Evolutionary conservation across 2,797 vertebrate genomes (phyloP), one percentile per base, ranked within the genome.

Genomic region (Synanceia verrucosa): DNA sequence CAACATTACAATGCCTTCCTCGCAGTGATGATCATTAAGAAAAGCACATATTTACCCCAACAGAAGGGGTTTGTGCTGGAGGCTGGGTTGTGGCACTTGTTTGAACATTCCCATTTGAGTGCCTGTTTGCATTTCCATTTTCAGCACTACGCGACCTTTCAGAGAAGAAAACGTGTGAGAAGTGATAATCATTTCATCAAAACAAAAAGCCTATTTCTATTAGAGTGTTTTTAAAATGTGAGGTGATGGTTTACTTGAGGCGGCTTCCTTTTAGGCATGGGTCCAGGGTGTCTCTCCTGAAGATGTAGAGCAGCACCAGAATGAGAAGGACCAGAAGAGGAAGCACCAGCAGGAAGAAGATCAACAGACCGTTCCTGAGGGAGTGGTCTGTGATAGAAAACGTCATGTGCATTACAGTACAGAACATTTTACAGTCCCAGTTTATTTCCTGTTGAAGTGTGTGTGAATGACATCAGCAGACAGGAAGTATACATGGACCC

Each of bases 281-380:
- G 1, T 89, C 67, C 21, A 94, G 33, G 6, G 88, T 48, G 8
- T 93, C 86, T 62, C 90, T 94, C 61, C 65, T 95, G 75, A 90
- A 94, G 34, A 95, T 0, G 57, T 90, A 94, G 6, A 96, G 94
- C 13, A 94, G 82, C 11, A 73, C 88, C 13, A 96, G 56, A 36
- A 92, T 52, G 37, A 90, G 7, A 28, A 90, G 2, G 9, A 92
- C 75, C 74, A 91, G 48, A 12, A 95, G 0, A 21, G 96, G 96
- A 43, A 97, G 52, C 78, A 96, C 94, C 48, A 97, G 73, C 73
- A 98, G 78, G 90, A 97, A 97, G 86, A 97, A 96, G 85, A 97
- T 93, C 53, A 98, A 78, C 60, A 98, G 92, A 9, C 96, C 96
- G 1, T 98, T 85, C 76, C 95, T 92, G 79, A 97, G 92, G 34